phyloP scores from a whole-genome alignment of 2,113 vertebrate species.

The Rhinoptilus africanus region DNA sequence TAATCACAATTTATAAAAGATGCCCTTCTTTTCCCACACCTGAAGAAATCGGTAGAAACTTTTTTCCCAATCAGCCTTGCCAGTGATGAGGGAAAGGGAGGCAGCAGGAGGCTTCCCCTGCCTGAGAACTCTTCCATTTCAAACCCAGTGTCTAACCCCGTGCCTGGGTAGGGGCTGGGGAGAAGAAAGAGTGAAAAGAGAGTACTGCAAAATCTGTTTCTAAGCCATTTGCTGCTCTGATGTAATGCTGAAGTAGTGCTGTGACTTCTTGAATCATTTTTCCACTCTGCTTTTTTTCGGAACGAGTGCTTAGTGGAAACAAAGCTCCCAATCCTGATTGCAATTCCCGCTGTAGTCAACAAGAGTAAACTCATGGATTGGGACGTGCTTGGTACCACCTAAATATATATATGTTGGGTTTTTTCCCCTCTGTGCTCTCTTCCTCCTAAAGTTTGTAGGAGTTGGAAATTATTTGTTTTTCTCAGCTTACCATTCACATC shows the following conservation, averaged over 20 bases:
- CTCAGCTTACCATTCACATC: background rate
- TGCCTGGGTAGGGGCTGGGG: background rate
- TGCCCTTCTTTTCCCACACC: background rate
- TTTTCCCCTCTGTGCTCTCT: background rate
- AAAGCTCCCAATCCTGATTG: background rate
- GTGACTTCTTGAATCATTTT: background rate
- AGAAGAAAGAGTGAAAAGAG: background rate
- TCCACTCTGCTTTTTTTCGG: background rate
- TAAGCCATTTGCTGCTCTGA: background rate
- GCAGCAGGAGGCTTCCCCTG: background rate
- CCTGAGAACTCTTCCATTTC: background rate
- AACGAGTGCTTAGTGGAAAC: background rate
- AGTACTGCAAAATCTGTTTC: background rate
- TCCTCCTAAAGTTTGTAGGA: background rate
- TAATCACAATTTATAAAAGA: background rate
- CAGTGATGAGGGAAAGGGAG: background rate
- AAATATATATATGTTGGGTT: background rate
- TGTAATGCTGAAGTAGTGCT: background rate
- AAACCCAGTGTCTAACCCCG: background rate
- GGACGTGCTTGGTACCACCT: background rate
- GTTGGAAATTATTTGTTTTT: background rate
- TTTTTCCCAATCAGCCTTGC: background rate
- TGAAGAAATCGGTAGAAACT: background rate
- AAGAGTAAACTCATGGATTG: background rate
- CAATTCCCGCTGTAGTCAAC: background rate